A percentile compares a stretch with the other conserved stretches of the same genome.
Conservation (phyloP, 92 coral and sea anemone genomes). For the Desmophyllum pertusum region DNA sequence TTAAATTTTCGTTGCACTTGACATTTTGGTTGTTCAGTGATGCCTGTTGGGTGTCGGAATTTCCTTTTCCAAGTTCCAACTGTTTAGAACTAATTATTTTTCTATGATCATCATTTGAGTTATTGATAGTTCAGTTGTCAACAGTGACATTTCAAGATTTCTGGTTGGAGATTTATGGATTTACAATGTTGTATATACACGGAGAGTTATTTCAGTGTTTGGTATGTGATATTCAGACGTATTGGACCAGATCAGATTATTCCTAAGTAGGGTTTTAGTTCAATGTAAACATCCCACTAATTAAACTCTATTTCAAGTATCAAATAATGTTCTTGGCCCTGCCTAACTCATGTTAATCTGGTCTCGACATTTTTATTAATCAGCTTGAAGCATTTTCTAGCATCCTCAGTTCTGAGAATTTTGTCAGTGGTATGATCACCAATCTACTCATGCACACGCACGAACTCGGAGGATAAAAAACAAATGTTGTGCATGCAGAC, state of each 20-base stretch:
- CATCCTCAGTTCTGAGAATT: background rate
- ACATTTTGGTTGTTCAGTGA: background rate
- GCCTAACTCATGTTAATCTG: background rate
- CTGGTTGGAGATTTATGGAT: background rate
- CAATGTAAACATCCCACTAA: background rate
- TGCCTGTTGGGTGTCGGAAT: background rate
- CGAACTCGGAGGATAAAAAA: background rate
- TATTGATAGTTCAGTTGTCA: conserved; percentile 1
- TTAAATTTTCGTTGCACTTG: conserved; percentile 4
- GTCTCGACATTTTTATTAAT: background rate
- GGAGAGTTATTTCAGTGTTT: background rate
- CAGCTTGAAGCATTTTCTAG: no score
- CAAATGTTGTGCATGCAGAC: background rate
- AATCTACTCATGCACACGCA: background rate
- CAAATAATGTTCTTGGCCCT: conserved; percentile 1
- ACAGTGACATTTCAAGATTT: background rate
- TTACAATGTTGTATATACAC: background rate
- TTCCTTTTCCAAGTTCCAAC: conserved; percentile 1
- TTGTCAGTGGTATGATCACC: background rate
- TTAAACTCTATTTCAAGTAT: background rate
- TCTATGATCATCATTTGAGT: background rate
- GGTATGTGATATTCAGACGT: background rate
- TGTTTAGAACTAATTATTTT: background rate
- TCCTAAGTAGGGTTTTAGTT: background rate
- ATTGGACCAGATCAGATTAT: background rate